Base-by-base conservation (phyloP, 1,140 invertebrate genomes). In the Drosophila sturtevanti region DNA sequence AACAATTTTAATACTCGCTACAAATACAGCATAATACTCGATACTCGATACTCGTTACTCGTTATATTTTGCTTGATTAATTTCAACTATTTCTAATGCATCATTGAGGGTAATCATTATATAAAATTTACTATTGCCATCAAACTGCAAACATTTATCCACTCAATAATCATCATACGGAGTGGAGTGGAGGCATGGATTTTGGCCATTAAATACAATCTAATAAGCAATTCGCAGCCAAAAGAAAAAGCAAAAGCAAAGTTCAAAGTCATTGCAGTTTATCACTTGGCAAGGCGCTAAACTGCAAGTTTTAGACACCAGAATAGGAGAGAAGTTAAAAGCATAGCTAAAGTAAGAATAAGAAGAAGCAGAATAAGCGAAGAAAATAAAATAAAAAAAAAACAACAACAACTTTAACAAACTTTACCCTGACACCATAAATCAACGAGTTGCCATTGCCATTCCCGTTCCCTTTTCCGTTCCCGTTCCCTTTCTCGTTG, bases 231-330 rank as follows among this genome's bases (percentile, higher is more conserved):
- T 44, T 35, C 22, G 52, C 59, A 61, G 35, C 61, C n/a, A n/a
- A 31, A 31, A 31, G 27, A 4, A 31, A 41, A 35, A n/a, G 37
- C 6, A 37, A 22, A 63, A 75, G 72, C 72, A 48, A 48, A 48
- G 41, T 69, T 67, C 27, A 48, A 64, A 79, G 76, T 67, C 80
- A 67, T 62, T 77, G 65, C 81, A 77, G 77, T 86, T 87, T 86
- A 87, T 86, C 82, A 79, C 70, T 72, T 78, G 75, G 64, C 78
- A 63, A 48, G 74, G 79, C 82, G 81, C 82, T 87, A 81, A 84
- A 85, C 77, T 85, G 73, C 81, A 74, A 73, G 81, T 77, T 67
- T 81, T 72, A 61, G 63, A 55, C 54, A 66, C 41, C 41, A 21
- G 16, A 21, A 48, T 48, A 18, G 41, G 41, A 3, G 2, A 48